A percentile compares a stretch with the other conserved stretches of the same genome.
phyloP scores from a whole-genome alignment of 2,113 vertebrate genomes.

The Poecile atricapillus region DNA sequence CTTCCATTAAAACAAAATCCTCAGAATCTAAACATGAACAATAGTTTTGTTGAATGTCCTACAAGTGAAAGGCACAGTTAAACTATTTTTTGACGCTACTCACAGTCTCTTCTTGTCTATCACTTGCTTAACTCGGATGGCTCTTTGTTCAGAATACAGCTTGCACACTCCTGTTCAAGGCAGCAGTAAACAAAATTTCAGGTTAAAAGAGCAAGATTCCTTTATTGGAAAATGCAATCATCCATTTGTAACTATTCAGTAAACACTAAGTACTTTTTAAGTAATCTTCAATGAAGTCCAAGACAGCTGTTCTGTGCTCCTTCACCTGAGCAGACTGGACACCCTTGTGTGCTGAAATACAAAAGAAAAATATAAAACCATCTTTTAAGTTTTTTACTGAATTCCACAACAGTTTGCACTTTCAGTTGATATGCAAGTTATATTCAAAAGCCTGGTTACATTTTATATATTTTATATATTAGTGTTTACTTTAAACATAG shows the following conservation, averaged over 20 bases:
- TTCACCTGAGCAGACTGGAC: conserved; percentile 84
- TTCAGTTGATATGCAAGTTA: neutral
- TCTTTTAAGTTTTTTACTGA: neutral
- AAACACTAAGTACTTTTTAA: conserved; percentile 81
- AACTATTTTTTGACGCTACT: conserved; percentile 66
- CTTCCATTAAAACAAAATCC: neutral
- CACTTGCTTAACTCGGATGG: conserved; percentile 90
- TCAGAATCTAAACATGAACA: neutral
- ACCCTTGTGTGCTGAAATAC: conserved; percentile 81
- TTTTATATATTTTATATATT: neutral
- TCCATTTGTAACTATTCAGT: neutral
- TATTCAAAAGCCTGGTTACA: neutral
- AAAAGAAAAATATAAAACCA: neutral
- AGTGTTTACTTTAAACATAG: neutral
- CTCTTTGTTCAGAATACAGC: conserved; percentile 95
- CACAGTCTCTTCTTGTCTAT: conserved; percentile 96
- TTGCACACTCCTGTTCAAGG: conserved; percentile 87
- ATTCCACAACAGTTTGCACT: neutral
- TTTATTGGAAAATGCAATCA: neutral
- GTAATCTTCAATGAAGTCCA: conserved; percentile 90
- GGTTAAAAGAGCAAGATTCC: neutral
- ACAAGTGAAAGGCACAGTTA: neutral
- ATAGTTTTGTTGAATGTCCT: neutral
- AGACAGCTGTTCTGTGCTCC: conserved; percentile 85
- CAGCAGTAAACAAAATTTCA: neutral